Base-by-base conservation (phyloP, 2,888 invertebrate species). In the Bunonema sp. region DNA sequence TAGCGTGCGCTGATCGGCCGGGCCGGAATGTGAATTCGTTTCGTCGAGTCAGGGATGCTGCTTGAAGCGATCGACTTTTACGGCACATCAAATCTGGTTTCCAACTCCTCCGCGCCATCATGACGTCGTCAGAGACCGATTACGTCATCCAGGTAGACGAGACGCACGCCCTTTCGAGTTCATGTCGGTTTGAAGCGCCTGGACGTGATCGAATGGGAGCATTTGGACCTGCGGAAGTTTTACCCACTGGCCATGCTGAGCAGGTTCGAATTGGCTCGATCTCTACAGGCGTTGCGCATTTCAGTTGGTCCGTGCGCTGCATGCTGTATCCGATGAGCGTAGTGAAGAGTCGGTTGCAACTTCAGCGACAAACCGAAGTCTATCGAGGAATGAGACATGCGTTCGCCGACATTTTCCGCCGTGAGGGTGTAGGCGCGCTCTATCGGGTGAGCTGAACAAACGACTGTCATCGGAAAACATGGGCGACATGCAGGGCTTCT, bases 121-220 rank as follows among this genome's bases (percentile, higher is more conserved):
- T n/a, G n/a, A n/a, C n/a, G n/a, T n/a, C n/a, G n/a, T n/a, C n/a
- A n/a, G n/a, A n/a, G n/a, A n/a, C n/a, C n/a, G n/a, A n/a, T n/a
- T n/a, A n/a, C n/a, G n/a, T n/a, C n/a, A n/a, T n/a, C n/a, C n/a
- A n/a, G n/a, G n/a, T n/a, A n/a, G n/a, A n/a, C n/a, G n/a, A n/a
- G n/a, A n/a, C n/a, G n/a, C n/a, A n/a, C n/a, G n/a, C n/a, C n/a
- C n/a, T n/a, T n/a, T n/a, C n/a, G n/a, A n/a, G n/a, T n/a, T n/a
- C n/a, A n/a, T n/a, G n/a, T n/a, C n/a, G n/a, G n/a, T 24, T 23
- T 40, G 34, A 32, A 49, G 15, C 50, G 54, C 37, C 41, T 64
- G 23, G 49, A 54, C 34, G 54, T 64, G 16, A 61, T 64, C 18
- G 57, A 63, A 52, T 64, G 64, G 64, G 55, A 61, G 31, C 64